phyloP scores from a whole-genome alignment of 2,888 invertebrate genomes.

The Calameuta pallipes region DNA sequence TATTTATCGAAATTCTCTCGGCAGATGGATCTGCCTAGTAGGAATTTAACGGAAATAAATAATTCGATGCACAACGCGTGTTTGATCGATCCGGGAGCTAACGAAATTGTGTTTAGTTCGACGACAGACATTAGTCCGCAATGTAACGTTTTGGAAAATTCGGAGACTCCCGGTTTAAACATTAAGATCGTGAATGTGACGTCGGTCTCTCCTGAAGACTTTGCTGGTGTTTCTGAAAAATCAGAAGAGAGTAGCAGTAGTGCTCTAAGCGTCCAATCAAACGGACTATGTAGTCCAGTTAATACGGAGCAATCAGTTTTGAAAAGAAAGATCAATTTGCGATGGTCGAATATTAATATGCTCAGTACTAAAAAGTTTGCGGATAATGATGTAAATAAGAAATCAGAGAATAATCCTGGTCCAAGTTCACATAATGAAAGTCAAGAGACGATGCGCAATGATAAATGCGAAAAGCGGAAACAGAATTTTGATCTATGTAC shows the following conservation, averaged over 20 bases:
- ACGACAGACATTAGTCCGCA: not conserved
- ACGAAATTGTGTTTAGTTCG: not conserved
- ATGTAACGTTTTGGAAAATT: not conserved
- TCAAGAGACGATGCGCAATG: not conserved
- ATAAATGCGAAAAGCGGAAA: not conserved
- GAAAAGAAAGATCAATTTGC: not conserved
- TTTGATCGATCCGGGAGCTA: not conserved
- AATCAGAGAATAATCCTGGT: not conserved
- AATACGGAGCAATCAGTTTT: not conserved
- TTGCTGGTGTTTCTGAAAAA: slow-evolving; percentile 31
- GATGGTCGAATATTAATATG: not conserved
- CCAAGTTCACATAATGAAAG: not conserved
- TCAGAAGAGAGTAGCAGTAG: not conserved
- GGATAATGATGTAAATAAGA: not conserved
- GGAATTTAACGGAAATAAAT: not conserved
- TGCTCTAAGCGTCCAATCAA: not conserved
- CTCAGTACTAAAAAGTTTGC: not conserved
- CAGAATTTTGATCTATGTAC: not conserved
- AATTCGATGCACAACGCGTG: not conserved
- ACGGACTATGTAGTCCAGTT: not conserved
- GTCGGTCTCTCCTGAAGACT: slow-evolving; percentile 49
- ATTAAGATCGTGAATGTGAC: slow-evolving; percentile 52
- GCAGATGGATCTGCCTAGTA: not conserved
- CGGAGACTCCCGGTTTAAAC: slow-evolving; percentile 31
- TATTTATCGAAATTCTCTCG: not conserved